Conservation (phyloP, 2,888 invertebrate species). For the Isoperla grammatica region DNA sequence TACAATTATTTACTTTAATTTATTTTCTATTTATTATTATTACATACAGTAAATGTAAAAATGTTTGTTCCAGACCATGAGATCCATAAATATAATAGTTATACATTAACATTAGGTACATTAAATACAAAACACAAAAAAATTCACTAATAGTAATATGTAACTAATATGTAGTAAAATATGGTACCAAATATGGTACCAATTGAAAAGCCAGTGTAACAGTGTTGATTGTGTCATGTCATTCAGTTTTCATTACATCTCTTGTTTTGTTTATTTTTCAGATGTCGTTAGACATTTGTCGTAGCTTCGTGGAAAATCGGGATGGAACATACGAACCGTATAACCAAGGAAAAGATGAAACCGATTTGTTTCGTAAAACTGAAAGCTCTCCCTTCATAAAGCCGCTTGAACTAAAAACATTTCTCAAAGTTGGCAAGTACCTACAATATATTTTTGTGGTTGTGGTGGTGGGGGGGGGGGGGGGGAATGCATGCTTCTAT, state of each 20-base stretch:
- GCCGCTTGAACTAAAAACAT: conserved; percentile 57
- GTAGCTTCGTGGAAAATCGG: conserved; percentile 56
- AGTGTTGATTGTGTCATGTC: too few relatives aligned
- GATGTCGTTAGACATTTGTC: conserved; percentile 57
- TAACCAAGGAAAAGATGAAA: conserved; percentile 42
- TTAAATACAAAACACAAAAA: too few relatives aligned
- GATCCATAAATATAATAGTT: too few relatives aligned
- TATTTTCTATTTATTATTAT: not conserved
- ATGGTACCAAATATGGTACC: too few relatives aligned
- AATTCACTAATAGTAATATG: too few relatives aligned
- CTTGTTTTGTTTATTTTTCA: conserved; percentile 37
- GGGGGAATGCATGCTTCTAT: too few relatives aligned
- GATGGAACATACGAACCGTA: conserved; percentile 54
- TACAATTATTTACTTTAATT: not conserved
- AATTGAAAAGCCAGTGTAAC: too few relatives aligned
- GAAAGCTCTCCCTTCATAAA: conserved; percentile 46
- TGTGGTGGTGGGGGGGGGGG: too few relatives aligned
- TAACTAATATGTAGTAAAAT: too few relatives aligned
- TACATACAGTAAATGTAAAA: not conserved
- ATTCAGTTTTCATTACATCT: too few relatives aligned
- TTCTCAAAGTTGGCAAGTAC: conserved; percentile 56
- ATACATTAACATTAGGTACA: not conserved
- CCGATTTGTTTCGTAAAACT: conserved; percentile 42
- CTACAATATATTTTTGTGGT: too few relatives aligned
- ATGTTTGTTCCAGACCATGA: too few relatives aligned